Conservation (phyloP, 2,113 vertebrate genomes). For the Stomatorhinus ivindoensis region DNA sequence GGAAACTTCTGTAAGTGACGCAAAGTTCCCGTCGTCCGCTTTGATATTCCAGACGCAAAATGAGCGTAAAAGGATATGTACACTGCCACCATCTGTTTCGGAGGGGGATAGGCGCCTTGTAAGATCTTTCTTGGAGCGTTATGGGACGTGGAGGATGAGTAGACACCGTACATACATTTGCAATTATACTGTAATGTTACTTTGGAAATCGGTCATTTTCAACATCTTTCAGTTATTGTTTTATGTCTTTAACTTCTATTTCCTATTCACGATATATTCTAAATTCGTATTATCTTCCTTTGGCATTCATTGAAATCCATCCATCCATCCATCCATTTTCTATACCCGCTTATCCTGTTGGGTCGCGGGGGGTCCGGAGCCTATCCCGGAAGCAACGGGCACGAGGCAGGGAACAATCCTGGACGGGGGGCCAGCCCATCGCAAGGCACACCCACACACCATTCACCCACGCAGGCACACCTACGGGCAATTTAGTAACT, state of each 20-base stretch:
- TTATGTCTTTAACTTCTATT: not conserved
- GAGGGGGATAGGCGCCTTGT: too few relatives aligned
- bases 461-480: too few relatives aligned
- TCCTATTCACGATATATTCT: not conserved
- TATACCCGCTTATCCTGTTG: too few relatives aligned
- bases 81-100: not conserved
- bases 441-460: too few relatives aligned
- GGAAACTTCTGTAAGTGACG: conserved; percentile 9
- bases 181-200: not conserved
- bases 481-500: too few relatives aligned
- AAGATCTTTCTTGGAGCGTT: not conserved
- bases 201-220: not conserved
- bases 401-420: too few relatives aligned
- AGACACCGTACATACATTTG: not conserved
- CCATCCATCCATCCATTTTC: too few relatives aligned
- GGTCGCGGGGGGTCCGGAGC: too few relatives aligned
- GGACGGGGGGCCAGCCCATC: too few relatives aligned
- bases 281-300: too few relatives aligned
- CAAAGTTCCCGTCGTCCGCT: not conserved
- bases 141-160: not conserved
- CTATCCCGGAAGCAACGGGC: too few relatives aligned
- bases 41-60: not conserved
- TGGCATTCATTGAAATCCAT: too few relatives aligned
- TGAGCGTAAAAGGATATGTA: not conserved
- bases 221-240: not conserved